These are phyloP conservation scores for Camponotus fellah DNA, from an alignment of 2,888 invertebrate genomes.

Conservation along the genomic window DNA sequence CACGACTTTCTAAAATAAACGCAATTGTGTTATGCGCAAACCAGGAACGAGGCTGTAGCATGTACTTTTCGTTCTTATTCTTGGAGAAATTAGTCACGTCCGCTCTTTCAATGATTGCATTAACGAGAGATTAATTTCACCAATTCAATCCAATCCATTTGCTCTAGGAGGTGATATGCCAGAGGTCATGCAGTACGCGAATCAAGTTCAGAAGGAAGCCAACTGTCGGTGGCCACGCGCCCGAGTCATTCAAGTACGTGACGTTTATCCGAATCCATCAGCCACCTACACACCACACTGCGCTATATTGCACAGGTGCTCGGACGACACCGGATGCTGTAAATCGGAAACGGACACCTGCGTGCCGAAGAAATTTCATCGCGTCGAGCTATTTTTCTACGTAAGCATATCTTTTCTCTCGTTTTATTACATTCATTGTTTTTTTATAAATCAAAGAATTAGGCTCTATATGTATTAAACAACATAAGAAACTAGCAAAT, in stretches of 20 bases:
- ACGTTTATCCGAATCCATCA: conserved; percentile 90
- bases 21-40: conserved; percentile 31
- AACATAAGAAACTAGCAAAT: no score
- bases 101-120: conserved; percentile 4
- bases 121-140: conserved; percentile 6
- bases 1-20: conserved; percentile 37
- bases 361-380: conserved; percentile 91
- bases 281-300: conserved; percentile 94
- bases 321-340: conserved; percentile 96
- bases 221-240: conserved; percentile 91
- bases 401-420: conserved; percentile 87
- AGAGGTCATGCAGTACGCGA: conserved; percentile 84
- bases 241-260: conserved; percentile 91
- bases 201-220: conserved; percentile 86
- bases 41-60: neutral
- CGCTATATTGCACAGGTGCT: conserved; percentile 94
- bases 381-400: conserved; percentile 92
- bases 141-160: conserved; percentile 41
- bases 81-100: conserved; percentile 15
- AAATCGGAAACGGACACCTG: conserved; percentile 91
- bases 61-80: neutral
- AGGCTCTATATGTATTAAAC: no score
- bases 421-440: neutral
- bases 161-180: conserved; percentile 81
- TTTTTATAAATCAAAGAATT: neutral